These are phyloP conservation scores for Drosophila virilis DNA, from an alignment of 1,140 invertebrate genomes.

Conservation along the genomic window DNA sequence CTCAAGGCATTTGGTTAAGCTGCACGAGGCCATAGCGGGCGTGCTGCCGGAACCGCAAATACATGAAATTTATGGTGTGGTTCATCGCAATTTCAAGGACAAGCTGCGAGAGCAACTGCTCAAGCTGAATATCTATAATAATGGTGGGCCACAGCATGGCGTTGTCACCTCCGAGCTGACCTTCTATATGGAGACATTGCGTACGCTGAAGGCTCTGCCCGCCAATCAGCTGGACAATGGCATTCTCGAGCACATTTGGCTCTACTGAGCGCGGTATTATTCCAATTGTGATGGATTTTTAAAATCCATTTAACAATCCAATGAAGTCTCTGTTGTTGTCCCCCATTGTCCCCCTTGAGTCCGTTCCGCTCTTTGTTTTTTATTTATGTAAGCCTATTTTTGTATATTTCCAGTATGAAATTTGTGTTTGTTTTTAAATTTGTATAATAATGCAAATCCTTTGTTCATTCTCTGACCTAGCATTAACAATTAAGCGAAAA, in stretches of 20 bases:
- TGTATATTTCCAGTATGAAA: constrained; percentile 10
- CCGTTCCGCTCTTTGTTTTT: constrained; percentile 1
- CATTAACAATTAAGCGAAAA: background rate
- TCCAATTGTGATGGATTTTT: constrained; percentile 43
- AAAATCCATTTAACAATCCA: constrained; percentile 19
- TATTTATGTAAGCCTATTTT: constrained; percentile 32
- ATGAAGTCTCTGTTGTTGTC: constrained; percentile 7
- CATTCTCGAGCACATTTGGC: constrained; percentile 92
- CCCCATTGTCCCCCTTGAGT: too few relatives aligned
- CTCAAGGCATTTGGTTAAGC: constrained; percentile 95
- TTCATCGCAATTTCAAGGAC: constrained; percentile 95
- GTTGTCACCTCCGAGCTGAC: constrained; percentile 97
- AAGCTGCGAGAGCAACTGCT: constrained; percentile 92
- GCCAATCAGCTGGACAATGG: constrained; percentile 89
- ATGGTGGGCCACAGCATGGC: constrained; percentile 98
- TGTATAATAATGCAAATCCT: constrained; percentile 1
- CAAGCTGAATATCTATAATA: constrained; percentile 95
- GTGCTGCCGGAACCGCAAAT: constrained; percentile 91
- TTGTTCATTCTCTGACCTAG: background rate
- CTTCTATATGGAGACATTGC: constrained; percentile 97
- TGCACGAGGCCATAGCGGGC: constrained; percentile 95
- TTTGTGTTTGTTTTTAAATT: background rate
- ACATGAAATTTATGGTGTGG: constrained; percentile 90
- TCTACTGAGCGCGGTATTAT: constrained; percentile 61
- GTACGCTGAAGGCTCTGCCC: constrained; percentile 92